phyloP scores from a whole-genome alignment of 2,797 vertebrate genomes.

The Aulostomus chinensis region DNA sequence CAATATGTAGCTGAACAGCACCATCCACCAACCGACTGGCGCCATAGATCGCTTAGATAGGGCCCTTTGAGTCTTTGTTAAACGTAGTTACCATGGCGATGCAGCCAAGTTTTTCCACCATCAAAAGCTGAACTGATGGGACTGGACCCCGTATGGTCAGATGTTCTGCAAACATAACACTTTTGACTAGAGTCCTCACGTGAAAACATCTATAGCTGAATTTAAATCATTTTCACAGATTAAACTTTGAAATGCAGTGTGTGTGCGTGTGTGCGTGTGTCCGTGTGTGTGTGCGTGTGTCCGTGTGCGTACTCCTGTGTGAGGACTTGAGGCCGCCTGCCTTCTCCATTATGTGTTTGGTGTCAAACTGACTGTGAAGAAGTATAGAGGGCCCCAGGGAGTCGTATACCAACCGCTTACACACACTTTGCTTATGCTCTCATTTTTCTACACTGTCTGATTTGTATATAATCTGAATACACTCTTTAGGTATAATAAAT shows the following conservation, averaged over 20 bases:
- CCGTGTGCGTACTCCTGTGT: not conserved
- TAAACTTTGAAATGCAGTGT: slow-evolving; percentile 15
- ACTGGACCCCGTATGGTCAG: too few relatives aligned
- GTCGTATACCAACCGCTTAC: slow-evolving; percentile 23
- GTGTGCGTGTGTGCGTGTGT: not conserved
- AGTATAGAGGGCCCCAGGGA: slow-evolving; percentile 49
- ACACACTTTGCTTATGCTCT: slow-evolving; percentile 42
- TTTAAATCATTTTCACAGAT: too few relatives aligned
- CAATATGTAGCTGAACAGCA: too few relatives aligned
- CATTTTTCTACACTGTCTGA: slow-evolving; percentile 35
- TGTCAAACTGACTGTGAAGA: slow-evolving; percentile 71
- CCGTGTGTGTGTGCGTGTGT: slow-evolving; percentile 1
- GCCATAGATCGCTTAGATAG: too few relatives aligned
- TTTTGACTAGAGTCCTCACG: too few relatives aligned
- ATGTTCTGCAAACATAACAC: too few relatives aligned
- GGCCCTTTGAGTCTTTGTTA: too few relatives aligned
- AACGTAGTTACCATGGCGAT: too few relatives aligned
- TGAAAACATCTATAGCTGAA: too few relatives aligned
- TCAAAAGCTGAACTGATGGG: too few relatives aligned
- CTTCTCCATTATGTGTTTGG: slow-evolving; percentile 53
- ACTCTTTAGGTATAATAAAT: slow-evolving; percentile 19
- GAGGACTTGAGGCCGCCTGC: slow-evolving; percentile 16
- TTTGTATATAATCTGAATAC: slow-evolving; percentile 39
- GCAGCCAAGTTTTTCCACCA: too few relatives aligned
- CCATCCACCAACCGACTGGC: too few relatives aligned